Base-by-base conservation (phyloP, 2,888 invertebrate genomes). In the Drosophila neonasuta region DNA sequence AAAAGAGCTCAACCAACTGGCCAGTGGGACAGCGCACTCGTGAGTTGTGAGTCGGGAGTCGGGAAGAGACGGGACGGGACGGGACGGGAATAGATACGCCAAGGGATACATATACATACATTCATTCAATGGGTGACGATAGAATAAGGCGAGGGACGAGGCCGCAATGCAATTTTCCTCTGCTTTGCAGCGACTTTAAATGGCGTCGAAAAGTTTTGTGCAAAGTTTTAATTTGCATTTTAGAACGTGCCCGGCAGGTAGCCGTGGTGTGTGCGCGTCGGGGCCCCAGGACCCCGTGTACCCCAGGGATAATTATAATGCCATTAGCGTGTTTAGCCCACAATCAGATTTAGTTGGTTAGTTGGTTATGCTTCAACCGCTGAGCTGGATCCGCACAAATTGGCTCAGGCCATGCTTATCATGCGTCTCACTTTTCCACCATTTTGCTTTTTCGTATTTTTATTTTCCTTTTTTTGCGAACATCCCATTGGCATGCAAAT, bases 301-400 rank as follows among this genome's bases (percentile, higher is more conserved):
- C 75, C 72, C 79, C 52, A 51, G 71, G 82, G 86, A 80, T 84
- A 84, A 87, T 84, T 84, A 84, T 87, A 84, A 84, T 87, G 87
- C 80, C 87, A 84, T 84, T 87, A 87, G 82, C 87, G 73, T 86
- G 82, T 80, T 85, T 85, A 87, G 82, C 71, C 48, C 83, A 74
- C 85, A 84, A 85, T 84, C 83, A 71, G 87, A 80, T 82, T 86
- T 73, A 62, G 70, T 56, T 54, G 75, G 46, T 42, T 49, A 49
- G 70, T 56, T 54, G 75, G 46, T 42, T 49, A 49, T 48, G 55
- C 63, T 50, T 34, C 49, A 57, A 8, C 57, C 67, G 50, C 24
- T 41, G 7, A n/a, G 24, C 45, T 45, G 45, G 36, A 55, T 55
- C 55, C 72, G 13, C 65, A 45, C 68, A 74, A 80, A 82, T 82